Evolutionary conservation across 2,888 invertebrate species (phyloP).

Genomic region (Congeria kusceri): DNA sequence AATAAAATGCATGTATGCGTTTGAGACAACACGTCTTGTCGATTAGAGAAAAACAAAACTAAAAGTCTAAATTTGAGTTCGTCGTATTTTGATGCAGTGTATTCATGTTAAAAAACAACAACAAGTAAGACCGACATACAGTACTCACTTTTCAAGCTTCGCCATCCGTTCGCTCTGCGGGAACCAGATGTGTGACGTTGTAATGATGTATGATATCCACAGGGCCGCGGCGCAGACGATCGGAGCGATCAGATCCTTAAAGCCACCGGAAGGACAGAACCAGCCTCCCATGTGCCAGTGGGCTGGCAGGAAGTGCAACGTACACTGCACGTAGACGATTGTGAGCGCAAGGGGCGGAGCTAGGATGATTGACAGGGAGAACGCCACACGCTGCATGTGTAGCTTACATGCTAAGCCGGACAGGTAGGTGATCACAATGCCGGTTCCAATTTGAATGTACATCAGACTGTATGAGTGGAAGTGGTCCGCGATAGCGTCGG

Average conservation of each 20-base stretch:
- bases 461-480: constrained; percentile 75
- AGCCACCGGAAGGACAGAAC: constrained; percentile 67
- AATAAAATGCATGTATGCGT: too few species aligned
- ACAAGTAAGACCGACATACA: too few species aligned
- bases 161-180: constrained; percentile 99
- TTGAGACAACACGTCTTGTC: too few species aligned
- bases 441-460: constrained; percentile 77
- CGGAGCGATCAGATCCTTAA: constrained; percentile 65
- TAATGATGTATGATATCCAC: constrained; percentile 98
- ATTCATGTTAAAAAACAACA: too few species aligned
- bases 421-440: constrained; percentile 84
- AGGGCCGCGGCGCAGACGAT: constrained; percentile 86
- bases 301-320: constrained; percentile 73
- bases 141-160: constrained; percentile 94
- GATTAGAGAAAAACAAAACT: not conserved
- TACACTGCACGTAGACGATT: constrained; percentile 75
- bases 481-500: constrained; percentile 59
- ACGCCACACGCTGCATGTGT: constrained; percentile 86
- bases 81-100: too few species aligned
- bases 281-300: constrained; percentile 78
- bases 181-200: constrained; percentile 98
- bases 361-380: constrained; percentile 85
- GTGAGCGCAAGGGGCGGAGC: constrained; percentile 81
- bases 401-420: constrained; percentile 87
- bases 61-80: not conserved